Base-by-base conservation (phyloP, 1,140 invertebrate species). In the Drepana arcuata region DNA sequence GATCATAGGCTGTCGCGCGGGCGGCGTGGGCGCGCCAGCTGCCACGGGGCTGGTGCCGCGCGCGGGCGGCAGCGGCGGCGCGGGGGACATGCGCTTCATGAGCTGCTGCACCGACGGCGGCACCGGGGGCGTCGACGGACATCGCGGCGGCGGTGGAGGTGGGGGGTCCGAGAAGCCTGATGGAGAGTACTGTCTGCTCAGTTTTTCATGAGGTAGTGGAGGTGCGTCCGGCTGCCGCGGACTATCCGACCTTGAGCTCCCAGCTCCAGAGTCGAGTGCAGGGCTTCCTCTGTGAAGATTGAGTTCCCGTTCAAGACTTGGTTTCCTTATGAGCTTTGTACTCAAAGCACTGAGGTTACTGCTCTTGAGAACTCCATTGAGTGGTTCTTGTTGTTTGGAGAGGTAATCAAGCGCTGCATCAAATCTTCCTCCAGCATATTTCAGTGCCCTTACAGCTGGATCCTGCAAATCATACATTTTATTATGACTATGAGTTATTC, bases 191-290 rank as follows among this genome's bases (percentile, higher is more conserved):
- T 89, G 85, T 13, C 88, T 66, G 31, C 68, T 65, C 12, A 84
- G 52, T 34, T 80, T 88, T 79, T 80, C 83, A 77, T 81, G 84
- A 77, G 65, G 49, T 6, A 69, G 44, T 41, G 77, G 70, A 72
- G 87, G 84, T 47, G 49, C 83, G 79, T 80, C 81, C 68, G 65
- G 72, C 40, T 91, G 87, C 44, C 91, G 86, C 1, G 94, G 94
- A 80, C 93, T 95, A 62, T 96, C 94, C 0, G 94, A 96, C 14
- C 95, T 85, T 6, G 93, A 94, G 65, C 93, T 95, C 10, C 92
- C 93, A 9, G 92, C 93, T 4, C 92, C 92, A 26, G 92, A 95
- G 49, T 95, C 94, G 25, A 95, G 83, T 0, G 92, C 93, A 0
- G 94, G 94, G 75, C 93, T 95, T 5, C 91, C 91, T 34, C 93